Evolutionary conservation across 2,113 vertebrate genomes (phyloP).

Genomic region (Fulica atra): DNA sequence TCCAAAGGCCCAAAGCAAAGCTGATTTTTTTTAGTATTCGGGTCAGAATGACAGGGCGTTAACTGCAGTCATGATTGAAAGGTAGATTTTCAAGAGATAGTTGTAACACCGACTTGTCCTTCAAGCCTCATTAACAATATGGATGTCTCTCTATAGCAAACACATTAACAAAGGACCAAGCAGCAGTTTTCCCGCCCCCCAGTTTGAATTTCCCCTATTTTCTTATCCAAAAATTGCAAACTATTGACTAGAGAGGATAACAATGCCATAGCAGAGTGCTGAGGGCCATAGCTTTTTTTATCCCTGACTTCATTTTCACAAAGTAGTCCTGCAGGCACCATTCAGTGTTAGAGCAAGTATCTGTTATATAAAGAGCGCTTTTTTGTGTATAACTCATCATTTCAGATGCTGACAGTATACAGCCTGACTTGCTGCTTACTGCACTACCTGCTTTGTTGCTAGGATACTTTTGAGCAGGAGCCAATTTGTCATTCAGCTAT

Average conservation of each 20-base stretch:
- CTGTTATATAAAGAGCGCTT: conserved; percentile 11
- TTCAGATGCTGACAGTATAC: conserved; percentile 32
- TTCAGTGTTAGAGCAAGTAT: conserved; percentile 1
- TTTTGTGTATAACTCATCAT: conserved; percentile 43
- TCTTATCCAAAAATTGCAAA: neutral
- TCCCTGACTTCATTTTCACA: conserved; percentile 10
- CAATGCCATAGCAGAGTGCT: neutral
- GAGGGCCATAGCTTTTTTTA: neutral
- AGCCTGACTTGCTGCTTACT: conserved; percentile 29
- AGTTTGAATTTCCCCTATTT: neutral
- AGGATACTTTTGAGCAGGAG: conserved; percentile 72
- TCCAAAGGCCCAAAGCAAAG: neutral
- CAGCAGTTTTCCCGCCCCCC: neutral
- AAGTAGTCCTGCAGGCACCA: neutral
- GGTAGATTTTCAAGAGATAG: neutral
- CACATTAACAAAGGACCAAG: neutral
- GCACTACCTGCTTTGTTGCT: conserved; percentile 69
- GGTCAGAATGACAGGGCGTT: neutral
- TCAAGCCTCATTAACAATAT: neutral
- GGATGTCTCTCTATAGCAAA: neutral
- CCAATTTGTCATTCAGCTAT: conserved; percentile 29
- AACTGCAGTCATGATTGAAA: neutral
- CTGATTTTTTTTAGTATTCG: neutral
- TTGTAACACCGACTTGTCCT: neutral
- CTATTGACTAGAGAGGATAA: neutral